Evolutionary conservation across 2,888 invertebrate genomes (phyloP), one percentile per base, ranked within the genome.

Genomic region (Epinotia bilunana): DNA sequence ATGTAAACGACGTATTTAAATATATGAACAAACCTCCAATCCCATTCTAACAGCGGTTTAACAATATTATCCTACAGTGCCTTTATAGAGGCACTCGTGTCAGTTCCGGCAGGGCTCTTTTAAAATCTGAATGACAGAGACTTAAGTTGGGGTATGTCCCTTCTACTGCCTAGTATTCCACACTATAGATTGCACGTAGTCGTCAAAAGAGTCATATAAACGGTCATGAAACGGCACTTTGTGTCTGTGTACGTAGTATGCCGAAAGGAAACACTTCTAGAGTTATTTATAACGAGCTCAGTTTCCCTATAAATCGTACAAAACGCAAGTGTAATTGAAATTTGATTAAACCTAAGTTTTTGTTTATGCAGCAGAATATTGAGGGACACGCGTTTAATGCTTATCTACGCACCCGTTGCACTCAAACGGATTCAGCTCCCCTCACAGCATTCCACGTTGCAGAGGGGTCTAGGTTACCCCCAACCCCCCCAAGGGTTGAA

Each of bases 381-480:
- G 69, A 70, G 69, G 64, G 64, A 61, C 71, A 62, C 55, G 46
- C 68, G 57, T 39, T 63, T 72, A 20, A 39, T 12, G 76, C 58
- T 83, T 83, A 86, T 83, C 82, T 82, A 81, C 81, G 83, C 83
- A 79, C 79, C 77, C 79, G 82, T 79, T 84, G 87, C 86, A 86
- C 83, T 83, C 82, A 80, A 83, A 81, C 79, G 85, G 84, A 83
- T 85, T 82, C 82, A 80, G 76, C 76, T 13, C 76, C 80, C 82
- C 82, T 64, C 72, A 28, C 23, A 82, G 80, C 82, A 83, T 82
- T 80, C 80, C 77, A 78, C 77, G 77, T 79, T 53, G 43, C 67
- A 81, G 83, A 82, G 86, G 83, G 81, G 83, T 83, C 85, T 88
- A 89, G 86, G 85, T 85, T 83, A 83, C 87, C 87, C 87, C 85